Evolutionary conservation across 2,888 invertebrate genomes (phyloP), one percentile per base, ranked within the genome.

Genomic region (Smittia aterrima): DNA sequence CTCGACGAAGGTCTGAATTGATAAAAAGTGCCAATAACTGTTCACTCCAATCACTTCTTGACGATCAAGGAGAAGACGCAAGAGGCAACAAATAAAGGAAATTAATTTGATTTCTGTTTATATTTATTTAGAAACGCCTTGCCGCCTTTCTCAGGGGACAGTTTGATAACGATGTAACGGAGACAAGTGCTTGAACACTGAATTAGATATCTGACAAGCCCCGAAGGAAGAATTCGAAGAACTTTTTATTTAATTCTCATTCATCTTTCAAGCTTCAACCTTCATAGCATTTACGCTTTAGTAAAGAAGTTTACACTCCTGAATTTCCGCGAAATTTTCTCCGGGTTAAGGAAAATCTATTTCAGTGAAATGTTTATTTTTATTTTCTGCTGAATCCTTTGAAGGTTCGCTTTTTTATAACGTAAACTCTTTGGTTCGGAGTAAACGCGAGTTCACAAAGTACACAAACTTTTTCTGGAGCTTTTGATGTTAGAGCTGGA

Each of bases 71-170:
- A 25, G 64, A 25, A 64, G 64, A 25, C 64, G 27, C 25, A 22
- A 24, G 16, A 24, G 27, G 64, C 27, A 70, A 24, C 70, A 54
- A 70, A 54, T 54, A 70, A 62, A 72, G 72, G 40, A 62, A 72
- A 72, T 72, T 72, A 72, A 72, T 72, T 72, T 72, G 72, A 72
- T 72, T 72, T 62, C 53, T 72, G 72, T 72, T 72, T 72, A 72
- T 72, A 72, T 72, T 72, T 72, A 72, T 72, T 72, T 62, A 62
- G 72, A 62, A 22, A 62, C 62, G 72, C 72, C 32, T 47, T 68
- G 40, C 40, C 22, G 68, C 53, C 70, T 70, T 41, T 47, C 22
- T 53, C 47, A 32, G 9, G 32, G 32, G 32, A 32, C 4, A 3
- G 32, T 32, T 66, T 66, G 32, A 9, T 16, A 16, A 11, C 53